phyloP scores from a whole-genome alignment of 2,113 vertebrate species.

The Hystrix brachyura region DNA sequence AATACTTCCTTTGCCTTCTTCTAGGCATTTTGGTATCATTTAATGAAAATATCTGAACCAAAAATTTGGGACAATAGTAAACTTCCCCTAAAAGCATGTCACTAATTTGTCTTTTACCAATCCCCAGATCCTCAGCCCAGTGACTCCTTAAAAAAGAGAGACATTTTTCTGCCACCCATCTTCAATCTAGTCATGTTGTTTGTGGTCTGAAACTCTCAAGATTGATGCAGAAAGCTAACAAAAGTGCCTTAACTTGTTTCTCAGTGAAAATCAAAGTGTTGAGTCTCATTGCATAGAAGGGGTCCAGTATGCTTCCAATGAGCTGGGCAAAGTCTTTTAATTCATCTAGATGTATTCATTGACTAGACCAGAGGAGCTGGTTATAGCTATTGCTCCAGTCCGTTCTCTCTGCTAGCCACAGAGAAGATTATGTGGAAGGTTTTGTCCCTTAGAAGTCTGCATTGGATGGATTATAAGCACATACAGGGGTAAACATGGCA shows the following conservation, averaged over 20 bases:
- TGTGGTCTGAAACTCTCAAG: not conserved
- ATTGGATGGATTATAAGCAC: not conserved
- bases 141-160: slow-evolving; percentile 35
- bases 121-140: not conserved
- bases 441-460: not conserved
- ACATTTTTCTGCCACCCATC: not conserved
- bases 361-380: not conserved
- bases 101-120: slow-evolving; percentile 21
- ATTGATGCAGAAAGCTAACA: not conserved
- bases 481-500: not conserved
- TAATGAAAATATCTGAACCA: not conserved
- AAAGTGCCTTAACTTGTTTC: slow-evolving; percentile 9
- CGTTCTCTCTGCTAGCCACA: not conserved
- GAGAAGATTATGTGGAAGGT: not conserved
- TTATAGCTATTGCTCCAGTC: not conserved
- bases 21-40: not conserved
- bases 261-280: slow-evolving; percentile 35
- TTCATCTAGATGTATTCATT: not conserved
- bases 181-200: not conserved
- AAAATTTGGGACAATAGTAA: slow-evolving; percentile 1
- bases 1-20: not conserved
- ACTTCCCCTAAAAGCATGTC: not conserved
- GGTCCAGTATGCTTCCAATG: not conserved
- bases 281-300: not conserved
- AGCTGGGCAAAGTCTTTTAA: not conserved